These are phyloP conservation scores for Chloroclystis v-ata DNA, from an alignment of 2,888 invertebrate species.

Conservation along the genomic window DNA sequence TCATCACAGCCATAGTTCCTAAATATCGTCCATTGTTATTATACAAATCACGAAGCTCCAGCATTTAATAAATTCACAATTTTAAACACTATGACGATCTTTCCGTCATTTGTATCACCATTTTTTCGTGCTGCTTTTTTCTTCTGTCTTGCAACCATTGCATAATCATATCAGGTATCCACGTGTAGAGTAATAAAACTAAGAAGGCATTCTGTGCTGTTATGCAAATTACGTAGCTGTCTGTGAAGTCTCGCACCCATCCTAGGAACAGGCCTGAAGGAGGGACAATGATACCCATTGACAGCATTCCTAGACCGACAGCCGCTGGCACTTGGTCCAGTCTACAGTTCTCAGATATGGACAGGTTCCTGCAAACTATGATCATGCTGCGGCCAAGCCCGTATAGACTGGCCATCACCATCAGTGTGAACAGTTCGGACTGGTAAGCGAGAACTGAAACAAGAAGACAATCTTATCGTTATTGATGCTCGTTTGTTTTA, in stretches of 20 bases:
- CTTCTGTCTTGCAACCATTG: constrained; percentile 26
- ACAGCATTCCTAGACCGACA: constrained; percentile 84
- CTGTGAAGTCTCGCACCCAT: constrained; percentile 81
- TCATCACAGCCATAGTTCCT: constrained; percentile 25
- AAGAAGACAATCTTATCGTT: no score
- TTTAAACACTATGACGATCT: constrained; percentile 31
- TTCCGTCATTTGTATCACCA: constrained; percentile 41
- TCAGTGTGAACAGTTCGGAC: constrained; percentile 68
- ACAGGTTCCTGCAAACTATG: constrained; percentile 84
- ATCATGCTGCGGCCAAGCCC: constrained; percentile 86
- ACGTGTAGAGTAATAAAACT: constrained; percentile 72
- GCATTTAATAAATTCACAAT: constrained; percentile 9
- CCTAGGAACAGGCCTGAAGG: constrained; percentile 81
- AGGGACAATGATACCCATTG: constrained; percentile 83
- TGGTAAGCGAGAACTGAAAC: constrained; percentile 79
- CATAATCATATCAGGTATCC: constrained; percentile 79
- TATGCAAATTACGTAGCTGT: constrained; percentile 80
- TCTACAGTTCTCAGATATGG: constrained; percentile 81
- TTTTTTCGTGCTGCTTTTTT: constrained; percentile 34
- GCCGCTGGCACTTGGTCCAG: constrained; percentile 81
- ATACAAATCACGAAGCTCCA: constrained; percentile 5
- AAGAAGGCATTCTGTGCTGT: constrained; percentile 80
- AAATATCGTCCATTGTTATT: not conserved
- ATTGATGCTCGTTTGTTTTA: no score
- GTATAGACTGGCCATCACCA: constrained; percentile 78